Conservation (phyloP, 2,113 vertebrate species). For the Ammodytes marinus region DNA sequence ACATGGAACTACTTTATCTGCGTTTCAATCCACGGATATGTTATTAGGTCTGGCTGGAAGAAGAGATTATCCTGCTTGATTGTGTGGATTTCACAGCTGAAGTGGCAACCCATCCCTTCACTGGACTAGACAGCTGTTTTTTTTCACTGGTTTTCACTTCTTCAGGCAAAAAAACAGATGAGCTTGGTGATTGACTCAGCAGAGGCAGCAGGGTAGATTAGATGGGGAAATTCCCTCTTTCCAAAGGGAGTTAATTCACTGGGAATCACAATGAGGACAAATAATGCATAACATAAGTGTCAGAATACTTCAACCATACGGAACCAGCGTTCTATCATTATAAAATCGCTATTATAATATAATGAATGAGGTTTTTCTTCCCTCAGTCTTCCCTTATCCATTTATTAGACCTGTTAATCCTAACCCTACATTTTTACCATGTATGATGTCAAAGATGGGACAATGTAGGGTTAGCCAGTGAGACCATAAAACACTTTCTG, state of each 20-base stretch:
- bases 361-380: no score
- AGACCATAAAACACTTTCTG: no score
- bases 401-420: no score
- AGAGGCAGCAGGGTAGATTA: conserved; percentile 60
- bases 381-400: no score
- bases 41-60: conserved; percentile 67
- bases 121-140: conserved; percentile 73
- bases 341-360: no score
- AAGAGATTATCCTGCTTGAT: conserved; percentile 72
- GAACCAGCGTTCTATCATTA: no score
- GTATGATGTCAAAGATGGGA: no score
- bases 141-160: conserved; percentile 55
- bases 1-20: conserved; percentile 21
- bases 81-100: conserved; percentile 79
- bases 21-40: conserved; percentile 57
- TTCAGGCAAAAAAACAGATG: conserved; percentile 68
- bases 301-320: not conserved
- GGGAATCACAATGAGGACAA: conserved; percentile 46
- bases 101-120: conserved; percentile 63
- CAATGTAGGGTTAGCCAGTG: no score
- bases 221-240: conserved; percentile 57
- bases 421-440: no score
- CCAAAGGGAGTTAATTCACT: conserved; percentile 56
- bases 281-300: conserved; percentile 31
- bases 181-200: conserved; percentile 64